Evolutionary conservation across 2,113 vertebrate genomes (phyloP).

Genomic region (Aix galericulata): DNA sequence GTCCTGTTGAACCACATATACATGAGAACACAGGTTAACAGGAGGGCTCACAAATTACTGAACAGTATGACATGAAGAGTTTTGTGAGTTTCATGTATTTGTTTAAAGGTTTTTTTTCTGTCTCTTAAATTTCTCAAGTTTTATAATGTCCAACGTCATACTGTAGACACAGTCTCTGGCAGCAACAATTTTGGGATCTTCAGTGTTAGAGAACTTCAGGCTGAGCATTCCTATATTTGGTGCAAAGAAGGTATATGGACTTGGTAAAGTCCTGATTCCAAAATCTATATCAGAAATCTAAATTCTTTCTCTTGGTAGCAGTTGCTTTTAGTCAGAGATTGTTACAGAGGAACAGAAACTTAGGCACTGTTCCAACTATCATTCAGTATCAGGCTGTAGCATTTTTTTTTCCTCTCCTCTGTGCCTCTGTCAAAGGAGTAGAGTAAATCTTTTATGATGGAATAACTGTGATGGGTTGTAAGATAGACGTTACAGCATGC

Average conservation of each 20-base stretch:
- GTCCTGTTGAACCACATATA: neutral
- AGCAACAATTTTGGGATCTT: neutral
- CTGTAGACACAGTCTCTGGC: neutral
- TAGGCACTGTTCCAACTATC: rapidly evolving
- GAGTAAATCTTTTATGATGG: neutral
- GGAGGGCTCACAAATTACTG: rapidly evolving
- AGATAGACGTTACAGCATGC: neutral
- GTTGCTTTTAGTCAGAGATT: neutral
- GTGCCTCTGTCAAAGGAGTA: neutral
- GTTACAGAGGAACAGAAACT: neutral
- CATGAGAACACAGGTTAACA: neutral
- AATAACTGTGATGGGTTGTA: neutral
- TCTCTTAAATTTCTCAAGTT: neutral
- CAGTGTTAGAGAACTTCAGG: neutral
- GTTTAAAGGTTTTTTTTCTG: neutral
- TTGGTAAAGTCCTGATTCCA: neutral
- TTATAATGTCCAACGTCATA: neutral
- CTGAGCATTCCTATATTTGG: neutral
- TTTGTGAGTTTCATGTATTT: neutral
- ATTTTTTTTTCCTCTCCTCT: neutral
- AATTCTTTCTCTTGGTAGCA: neutral
- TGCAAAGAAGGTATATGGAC: neutral
- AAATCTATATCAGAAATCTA: neutral
- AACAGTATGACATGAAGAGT: neutral
- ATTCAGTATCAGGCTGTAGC: neutral